These are phyloP conservation scores for Barypeithes pellucidus DNA, from an alignment of 2,888 invertebrate genomes.

Conservation along the genomic window DNA sequence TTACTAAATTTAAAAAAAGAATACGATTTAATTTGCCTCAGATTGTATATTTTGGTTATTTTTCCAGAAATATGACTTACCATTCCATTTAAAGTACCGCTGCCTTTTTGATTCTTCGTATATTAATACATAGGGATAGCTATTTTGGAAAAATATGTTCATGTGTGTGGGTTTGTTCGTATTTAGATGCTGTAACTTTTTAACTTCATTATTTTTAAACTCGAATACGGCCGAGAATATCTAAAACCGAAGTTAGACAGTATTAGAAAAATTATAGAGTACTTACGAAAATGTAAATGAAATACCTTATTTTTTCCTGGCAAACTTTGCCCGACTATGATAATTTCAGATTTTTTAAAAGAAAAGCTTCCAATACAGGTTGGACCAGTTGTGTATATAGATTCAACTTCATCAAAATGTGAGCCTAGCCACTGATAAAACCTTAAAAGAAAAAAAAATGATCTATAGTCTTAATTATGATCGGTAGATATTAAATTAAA, in stretches of 20 bases:
- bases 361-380: constrained; percentile 59
- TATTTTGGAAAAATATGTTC: constrained; percentile 54
- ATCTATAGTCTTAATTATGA: no score
- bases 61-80: constrained; percentile 55
- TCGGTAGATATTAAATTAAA: no score
- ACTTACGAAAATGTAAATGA: no score
- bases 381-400: constrained; percentile 54
- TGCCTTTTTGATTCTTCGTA: constrained; percentile 55
- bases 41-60: no score
- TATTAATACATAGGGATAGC: constrained; percentile 58
- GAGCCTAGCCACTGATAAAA: constrained; percentile 63
- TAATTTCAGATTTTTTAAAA: constrained; percentile 59
- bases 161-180: constrained; percentile 52
- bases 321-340: constrained; percentile 58
- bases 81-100: constrained; percentile 60
- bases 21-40: no score
- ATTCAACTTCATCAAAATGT: constrained; percentile 63
- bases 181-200: constrained; percentile 59
- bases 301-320: constrained; percentile 37
- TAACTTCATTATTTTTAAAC: constrained; percentile 58
- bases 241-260: no score
- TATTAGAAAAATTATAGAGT: no score
- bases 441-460: constrained; percentile 56
- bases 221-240: constrained; percentile 58
- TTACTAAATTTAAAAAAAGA: no score